Evolutionary conservation across 2,113 vertebrate species (phyloP), one percentile per base, ranked within the genome.

Genomic region (Brachyhypopomus occidentalis): DNA sequence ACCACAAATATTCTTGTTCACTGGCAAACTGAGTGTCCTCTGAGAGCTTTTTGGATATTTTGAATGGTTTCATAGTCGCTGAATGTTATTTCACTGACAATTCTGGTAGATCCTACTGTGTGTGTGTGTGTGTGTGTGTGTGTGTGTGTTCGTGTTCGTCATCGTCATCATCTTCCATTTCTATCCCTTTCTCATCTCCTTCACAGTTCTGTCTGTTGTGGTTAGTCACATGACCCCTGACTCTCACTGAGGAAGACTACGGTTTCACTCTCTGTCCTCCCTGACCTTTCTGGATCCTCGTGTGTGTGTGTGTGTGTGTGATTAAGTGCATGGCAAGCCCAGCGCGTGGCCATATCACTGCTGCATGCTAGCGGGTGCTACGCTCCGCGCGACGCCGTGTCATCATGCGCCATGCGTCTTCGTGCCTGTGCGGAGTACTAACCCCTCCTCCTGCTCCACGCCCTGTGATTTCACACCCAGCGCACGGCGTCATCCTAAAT

Each of bases 31-130:
- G 59, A 45, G 25, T 22, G 45, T 69, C 38, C 67, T 38, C 22
- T 79, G 66, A 22, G 72, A 80, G 66, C 79, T 88, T 74, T 83
- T 27, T 89, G 88, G 80, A 86, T 75, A 38, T 5, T 85, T 71
- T 86, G 27, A 23, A 23, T 58, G 16, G 64, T 20, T 45, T 70
- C 79, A 67, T 20, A 34, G 66, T 38, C 59, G 66, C 85, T 85
- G 90, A 89, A 89, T 74, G 66, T 59, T 63, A 75, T 63, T 30
- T 38, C 86, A 48, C 30, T 89, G 87, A 30, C 85, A 83, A 86
- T 85, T 86, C 84, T 81, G 85, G 60, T 81, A 92, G 90, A 88
- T 92, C 69, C 76, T 78, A 71, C 52, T 66, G 64, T 60, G 77
- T 62, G 79, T 62, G 72, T 63, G 79, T 87, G 55, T 89, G 86